phyloP scores from a whole-genome alignment of 2,888 invertebrate species.

The Drosophila sordidula region DNA sequence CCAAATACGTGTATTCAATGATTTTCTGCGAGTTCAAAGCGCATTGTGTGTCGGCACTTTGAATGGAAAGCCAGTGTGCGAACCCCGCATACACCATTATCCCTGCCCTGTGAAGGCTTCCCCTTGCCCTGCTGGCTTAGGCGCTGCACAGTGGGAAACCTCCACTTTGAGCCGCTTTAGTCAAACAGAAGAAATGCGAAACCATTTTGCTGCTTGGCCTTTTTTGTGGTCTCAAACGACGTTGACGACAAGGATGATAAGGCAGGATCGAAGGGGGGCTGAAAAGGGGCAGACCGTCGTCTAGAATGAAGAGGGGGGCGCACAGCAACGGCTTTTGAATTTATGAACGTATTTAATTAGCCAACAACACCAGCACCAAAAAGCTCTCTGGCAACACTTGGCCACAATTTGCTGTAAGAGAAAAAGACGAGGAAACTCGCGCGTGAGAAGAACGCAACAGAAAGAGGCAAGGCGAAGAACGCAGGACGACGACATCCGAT shows the following conservation, averaged over 20 bases:
- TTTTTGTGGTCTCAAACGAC: too few relatives aligned
- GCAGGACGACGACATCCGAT: conserved; percentile 27
- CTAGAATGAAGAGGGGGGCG: not conserved
- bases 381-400: conserved; percentile 43
- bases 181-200: conserved; percentile 43
- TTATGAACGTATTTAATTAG: conserved; percentile 79
- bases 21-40: conserved; percentile 35
- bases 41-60: conserved; percentile 49
- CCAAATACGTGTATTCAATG: conserved; percentile 41
- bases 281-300: too few relatives aligned
- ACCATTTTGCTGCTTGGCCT: conserved; percentile 31
- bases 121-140: not conserved
- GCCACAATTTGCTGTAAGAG: conserved; percentile 34
- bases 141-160: not conserved
- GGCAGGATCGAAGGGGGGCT: not conserved
- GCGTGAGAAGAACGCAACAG: too few relatives aligned
- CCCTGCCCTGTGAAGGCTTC: too few relatives aligned
- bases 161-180: conserved; percentile 37
- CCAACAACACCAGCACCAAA: conserved; percentile 42
- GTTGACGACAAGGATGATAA: too few relatives aligned
- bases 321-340: conserved; percentile 61
- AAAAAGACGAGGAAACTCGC: too few relatives aligned
- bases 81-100: not conserved
- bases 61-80: conserved; percentile 32
- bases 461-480: conserved; percentile 3